phyloP scores from a whole-genome alignment of 2,888 invertebrate genomes.

The Hemithea aestivaria region DNA sequence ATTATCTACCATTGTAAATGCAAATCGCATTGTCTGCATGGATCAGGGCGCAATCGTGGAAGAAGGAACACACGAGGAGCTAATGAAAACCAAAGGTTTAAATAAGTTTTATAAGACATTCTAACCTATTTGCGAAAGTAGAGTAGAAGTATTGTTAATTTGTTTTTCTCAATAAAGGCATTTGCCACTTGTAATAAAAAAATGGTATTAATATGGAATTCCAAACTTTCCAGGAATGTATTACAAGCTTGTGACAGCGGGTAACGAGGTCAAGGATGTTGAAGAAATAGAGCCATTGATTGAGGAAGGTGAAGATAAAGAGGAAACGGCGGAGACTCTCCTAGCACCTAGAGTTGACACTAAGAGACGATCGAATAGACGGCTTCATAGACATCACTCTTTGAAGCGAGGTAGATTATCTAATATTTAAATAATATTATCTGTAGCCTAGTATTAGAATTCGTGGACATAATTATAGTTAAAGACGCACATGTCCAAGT shows the following conservation, averaged over 20 bases:
- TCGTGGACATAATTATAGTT: too few relatives aligned
- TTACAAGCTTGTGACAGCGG: slow-evolving; percentile 82
- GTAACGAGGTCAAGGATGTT: slow-evolving; percentile 64
- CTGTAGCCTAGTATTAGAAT: too few relatives aligned
- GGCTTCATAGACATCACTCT: slow-evolving; percentile 59
- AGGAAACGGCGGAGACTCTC: slow-evolving; percentile 30
- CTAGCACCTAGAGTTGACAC: slow-evolving; percentile 48
- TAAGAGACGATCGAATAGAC: slow-evolving; percentile 55
- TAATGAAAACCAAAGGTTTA: slow-evolving; percentile 82
- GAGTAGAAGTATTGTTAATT: too few relatives aligned
- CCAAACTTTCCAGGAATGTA: slow-evolving; percentile 47
- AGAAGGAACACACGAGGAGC: slow-evolving; percentile 85
- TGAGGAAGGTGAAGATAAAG: slow-evolving; percentile 50
- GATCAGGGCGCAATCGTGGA: slow-evolving; percentile 86
- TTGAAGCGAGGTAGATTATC: slow-evolving; percentile 48
- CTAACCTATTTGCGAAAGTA: too few relatives aligned
- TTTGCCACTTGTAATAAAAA: too few relatives aligned
- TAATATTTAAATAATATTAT: background rate
- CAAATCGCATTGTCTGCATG: slow-evolving; percentile 85
- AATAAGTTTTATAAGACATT: slow-evolving; percentile 26
- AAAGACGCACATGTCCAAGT: too few relatives aligned
- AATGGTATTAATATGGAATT: too few relatives aligned
- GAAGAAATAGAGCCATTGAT: slow-evolving; percentile 57
- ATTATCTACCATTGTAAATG: slow-evolving; percentile 85
- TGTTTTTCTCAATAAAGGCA: too few relatives aligned